Base-by-base conservation (phyloP, 2,113 vertebrate genomes). In the Campylorhamphus procurvoides region DNA sequence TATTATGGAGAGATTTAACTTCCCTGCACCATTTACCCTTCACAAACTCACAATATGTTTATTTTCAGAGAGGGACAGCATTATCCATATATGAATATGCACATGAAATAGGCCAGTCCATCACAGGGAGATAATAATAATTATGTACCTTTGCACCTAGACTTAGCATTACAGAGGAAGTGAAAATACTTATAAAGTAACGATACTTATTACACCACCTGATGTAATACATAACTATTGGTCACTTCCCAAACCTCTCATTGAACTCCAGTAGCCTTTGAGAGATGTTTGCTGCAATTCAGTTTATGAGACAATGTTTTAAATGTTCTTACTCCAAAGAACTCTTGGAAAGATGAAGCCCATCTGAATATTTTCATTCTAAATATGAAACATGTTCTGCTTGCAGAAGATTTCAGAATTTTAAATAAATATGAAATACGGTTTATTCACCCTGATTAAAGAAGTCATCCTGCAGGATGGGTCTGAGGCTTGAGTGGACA, bases 181-280 rank as follows among this genome's bases (percentile, higher is more conserved):
- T 76, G 79, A 95, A 95, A 93, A 95, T 25, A 59, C 77, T 89
- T 71, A 67, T n/a, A 76, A 73, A 77, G 40, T 82, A 91, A 91
- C 23, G 71, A 88, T 56, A 56, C n/a, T 92, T 75, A 60, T 25
- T 92, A 92, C 83, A 95, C 28, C 58, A 81, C 53, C 66, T 92
- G 91, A 94, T 72, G 80, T 89, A 93, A 96, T 47, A 75, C 55
- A 7, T 40, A 91, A 85, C 90, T 73, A 49, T 66, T 92, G 83
- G 73, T 88, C 76, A 90, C 73, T 92, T 94, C 90, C 86, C 92
- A 96, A 96, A 95, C 56, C 82, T 88, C 87, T 66, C 69, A 81
- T 56, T 96, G 96, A 96, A 93, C 90, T 96, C 56, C 85, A 94
- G 69, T 96, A 97, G 96, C 90, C 88, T 96, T 68, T 93, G 79